Evolutionary conservation across 2,888 invertebrate genomes (phyloP).

Genomic region (Abrostola triplasia): DNA sequence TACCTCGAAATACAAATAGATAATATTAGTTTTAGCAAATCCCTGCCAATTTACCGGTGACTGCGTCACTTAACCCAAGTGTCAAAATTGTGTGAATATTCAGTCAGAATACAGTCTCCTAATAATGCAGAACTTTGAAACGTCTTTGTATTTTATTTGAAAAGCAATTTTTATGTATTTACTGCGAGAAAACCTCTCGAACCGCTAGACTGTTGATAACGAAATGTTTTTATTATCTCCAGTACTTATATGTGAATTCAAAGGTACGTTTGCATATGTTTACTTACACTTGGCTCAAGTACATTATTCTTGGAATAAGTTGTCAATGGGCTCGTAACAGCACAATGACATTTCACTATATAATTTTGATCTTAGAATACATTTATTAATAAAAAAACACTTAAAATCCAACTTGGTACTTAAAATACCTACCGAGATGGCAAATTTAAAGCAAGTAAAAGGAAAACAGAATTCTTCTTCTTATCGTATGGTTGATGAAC

Average conservation of each 20-base stretch:
- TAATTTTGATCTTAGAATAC: no score
- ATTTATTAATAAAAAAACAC: no score
- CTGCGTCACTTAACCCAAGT: constrained; percentile 49
- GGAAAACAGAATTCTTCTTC: no score
- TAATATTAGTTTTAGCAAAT: constrained; percentile 44
- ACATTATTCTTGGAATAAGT: no score
- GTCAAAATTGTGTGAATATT: constrained; percentile 41
- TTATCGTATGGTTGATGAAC: no score
- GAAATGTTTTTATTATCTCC: constrained; percentile 61
- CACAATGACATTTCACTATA: neutral
- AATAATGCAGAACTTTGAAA: constrained; percentile 51
- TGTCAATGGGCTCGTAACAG: neutral
- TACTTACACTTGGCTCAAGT: constrained; percentile 18
- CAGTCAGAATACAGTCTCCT: constrained; percentile 18
- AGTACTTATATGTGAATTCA: constrained; percentile 22
- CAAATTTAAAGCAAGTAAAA: no score
- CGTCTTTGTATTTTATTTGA: constrained; percentile 55
- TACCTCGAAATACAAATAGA: constrained; percentile 24
- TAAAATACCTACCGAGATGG: no score
- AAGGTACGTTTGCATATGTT: constrained; percentile 36
- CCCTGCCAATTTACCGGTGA: constrained; percentile 51
- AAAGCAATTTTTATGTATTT: constrained; percentile 61
- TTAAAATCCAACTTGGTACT: no score
- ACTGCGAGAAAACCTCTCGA: constrained; percentile 51
- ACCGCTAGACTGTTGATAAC: constrained; percentile 70